Conservation (phyloP, 2,888 invertebrate genomes). For the Blastobasis adustella region DNA sequence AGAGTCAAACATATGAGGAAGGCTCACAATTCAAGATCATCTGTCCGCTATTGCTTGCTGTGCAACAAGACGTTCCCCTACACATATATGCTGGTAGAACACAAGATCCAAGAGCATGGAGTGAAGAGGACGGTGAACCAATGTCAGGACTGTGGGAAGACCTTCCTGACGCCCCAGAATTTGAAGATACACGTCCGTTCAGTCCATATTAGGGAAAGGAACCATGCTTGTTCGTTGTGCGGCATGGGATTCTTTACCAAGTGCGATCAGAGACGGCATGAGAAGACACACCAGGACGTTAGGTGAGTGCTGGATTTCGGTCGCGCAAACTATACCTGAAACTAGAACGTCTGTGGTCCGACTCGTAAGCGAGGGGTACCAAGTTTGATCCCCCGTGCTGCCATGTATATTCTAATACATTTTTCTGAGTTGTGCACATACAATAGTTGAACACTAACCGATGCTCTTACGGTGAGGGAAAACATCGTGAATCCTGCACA, state of each 20-base stretch:
- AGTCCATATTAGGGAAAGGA: slow-evolving; percentile 34
- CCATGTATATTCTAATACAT: too few relatives aligned
- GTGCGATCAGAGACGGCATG: slow-evolving; percentile 33
- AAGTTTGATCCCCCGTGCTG: too few relatives aligned
- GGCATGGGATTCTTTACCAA: slow-evolving; percentile 36
- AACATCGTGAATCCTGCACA: too few relatives aligned
- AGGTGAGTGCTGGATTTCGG: neutral
- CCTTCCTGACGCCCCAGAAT: slow-evolving; percentile 23
- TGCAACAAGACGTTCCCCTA: slow-evolving; percentile 25
- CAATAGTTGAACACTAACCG: too few relatives aligned
- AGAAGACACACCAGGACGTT: slow-evolving; percentile 31
- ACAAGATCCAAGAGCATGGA: slow-evolving; percentile 22
- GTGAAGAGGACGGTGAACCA: slow-evolving; percentile 14
- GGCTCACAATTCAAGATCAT: slow-evolving; percentile 8
- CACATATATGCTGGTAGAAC: slow-evolving; percentile 21
- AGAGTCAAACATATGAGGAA: slow-evolving; percentile 21
- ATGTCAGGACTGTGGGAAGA: slow-evolving; percentile 35
- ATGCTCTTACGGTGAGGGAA: too few relatives aligned
- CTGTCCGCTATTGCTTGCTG: slow-evolving; percentile 18
- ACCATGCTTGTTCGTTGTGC: slow-evolving; percentile 28
- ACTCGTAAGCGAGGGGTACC: too few relatives aligned
- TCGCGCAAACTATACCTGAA: too few relatives aligned
- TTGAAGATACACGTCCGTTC: slow-evolving; percentile 30
- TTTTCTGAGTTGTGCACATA: too few relatives aligned
- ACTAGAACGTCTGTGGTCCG: too few relatives aligned